Base-by-base conservation (phyloP, 2,888 invertebrate genomes). In the Beris morrisii region DNA sequence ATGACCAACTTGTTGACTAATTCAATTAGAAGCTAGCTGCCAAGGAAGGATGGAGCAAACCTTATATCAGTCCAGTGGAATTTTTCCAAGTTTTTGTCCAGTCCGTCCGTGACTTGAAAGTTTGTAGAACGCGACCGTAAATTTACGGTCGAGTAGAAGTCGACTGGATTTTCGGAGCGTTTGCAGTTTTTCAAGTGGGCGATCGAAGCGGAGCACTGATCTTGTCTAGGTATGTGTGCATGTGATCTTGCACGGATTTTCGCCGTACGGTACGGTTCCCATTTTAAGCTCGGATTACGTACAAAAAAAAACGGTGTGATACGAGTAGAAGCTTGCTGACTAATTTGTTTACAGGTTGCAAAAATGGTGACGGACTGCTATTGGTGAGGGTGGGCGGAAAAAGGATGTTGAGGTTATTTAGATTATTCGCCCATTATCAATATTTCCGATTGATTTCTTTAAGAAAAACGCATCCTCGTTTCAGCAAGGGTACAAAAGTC, bases 21-120 rank as follows among this genome's bases (percentile, higher is more conserved):
- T 61, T 61, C 61, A 61, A 52, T 61, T 61, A 61, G 61, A 61
- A 61, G 22, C 61, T 32, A 4, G 30, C 32, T 32, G 52, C 52
- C 52, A 50, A 48, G 59, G 7, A 50, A 59, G 59, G 59, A 59
- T 59, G 59, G 28, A 22, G 45, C 30, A 6, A n/a, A 13, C n/a
- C 31, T 31, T 32, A 6, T 54, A 31, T n/a, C 5, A 11, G 54
- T n/a, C 12, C 54, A 54, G 31, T 54, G 31, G 31, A 54, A n/a
- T 54, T 12, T 54, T 30, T n/a, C 5, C 54, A 4, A 53, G n/a
- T 31, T 7, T 54, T 28, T 52, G 52, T 22, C 52, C 28, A 22
- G 11, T 11, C 52, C 22, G 11, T 22, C 52, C 3, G 15, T 22
- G 5, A n/a, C 61, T 52, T 22, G 52, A 11, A 38, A 61, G 15